A percentile compares a stretch with the other conserved stretches of the same genome.
Conservation (phyloP, 2,113 vertebrate genomes). For the Steatornis caripensis region DNA sequence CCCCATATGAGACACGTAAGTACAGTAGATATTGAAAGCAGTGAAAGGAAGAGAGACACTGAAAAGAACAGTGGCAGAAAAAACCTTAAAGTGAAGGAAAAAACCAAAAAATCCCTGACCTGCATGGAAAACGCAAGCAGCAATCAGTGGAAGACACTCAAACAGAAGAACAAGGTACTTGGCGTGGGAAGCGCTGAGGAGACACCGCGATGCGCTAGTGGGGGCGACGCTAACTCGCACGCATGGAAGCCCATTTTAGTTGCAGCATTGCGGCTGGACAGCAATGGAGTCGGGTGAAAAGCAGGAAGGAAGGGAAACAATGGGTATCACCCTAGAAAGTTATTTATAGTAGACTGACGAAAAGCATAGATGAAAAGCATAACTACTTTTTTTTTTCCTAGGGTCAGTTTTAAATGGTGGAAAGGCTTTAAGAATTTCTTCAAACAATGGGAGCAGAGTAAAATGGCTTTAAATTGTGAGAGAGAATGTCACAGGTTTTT, state of each 20-base stretch:
- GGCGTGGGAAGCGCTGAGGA: not conserved
- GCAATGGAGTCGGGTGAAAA: not conserved
- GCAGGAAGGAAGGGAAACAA: slow-evolving; percentile 64
- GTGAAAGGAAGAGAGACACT: not conserved
- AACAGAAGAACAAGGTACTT: not conserved
- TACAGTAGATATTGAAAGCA: not conserved
- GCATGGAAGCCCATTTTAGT: not conserved
- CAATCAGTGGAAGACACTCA: not conserved
- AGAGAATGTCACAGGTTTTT: not conserved
- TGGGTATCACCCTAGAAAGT: not conserved
- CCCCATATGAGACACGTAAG: not conserved
- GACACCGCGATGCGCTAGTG: not conserved
- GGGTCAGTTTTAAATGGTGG: not conserved
- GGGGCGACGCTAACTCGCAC: not conserved
- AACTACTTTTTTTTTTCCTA: not conserved
- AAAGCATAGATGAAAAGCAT: too few relatives aligned
- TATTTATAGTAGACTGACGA: slow-evolving; percentile 56
- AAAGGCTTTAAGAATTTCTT: not conserved
- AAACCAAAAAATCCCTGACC: not conserved
- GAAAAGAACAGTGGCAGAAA: not conserved
- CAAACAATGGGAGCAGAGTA: not conserved
- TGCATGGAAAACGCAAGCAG: not conserved
- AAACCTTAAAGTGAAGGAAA: not conserved
- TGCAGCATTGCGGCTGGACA: not conserved
- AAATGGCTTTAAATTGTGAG: not conserved